These are phyloP conservation scores for Neodiprion lecontei DNA, from an alignment of 1,140 invertebrate species.

Conservation along the genomic window DNA sequence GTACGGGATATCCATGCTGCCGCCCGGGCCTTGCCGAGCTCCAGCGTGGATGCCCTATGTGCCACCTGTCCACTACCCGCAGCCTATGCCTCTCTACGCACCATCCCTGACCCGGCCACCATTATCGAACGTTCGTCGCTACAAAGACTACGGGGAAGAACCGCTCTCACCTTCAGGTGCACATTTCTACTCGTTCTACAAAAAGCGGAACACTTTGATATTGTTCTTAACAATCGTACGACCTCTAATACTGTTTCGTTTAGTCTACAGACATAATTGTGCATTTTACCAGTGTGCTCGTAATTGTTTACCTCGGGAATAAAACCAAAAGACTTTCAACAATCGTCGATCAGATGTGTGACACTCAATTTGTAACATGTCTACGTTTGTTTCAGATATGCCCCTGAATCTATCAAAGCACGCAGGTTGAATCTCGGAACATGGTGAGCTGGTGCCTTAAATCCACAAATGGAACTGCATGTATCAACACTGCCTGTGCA, in stretches of 20 bases:
- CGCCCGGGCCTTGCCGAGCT: slow-evolving; percentile 59
- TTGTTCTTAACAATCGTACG: no score
- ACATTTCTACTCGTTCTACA: not conserved
- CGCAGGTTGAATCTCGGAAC: slow-evolving; percentile 62
- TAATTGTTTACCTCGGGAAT: not conserved
- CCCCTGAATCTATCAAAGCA: slow-evolving; percentile 63
- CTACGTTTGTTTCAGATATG: slow-evolving; percentile 49
- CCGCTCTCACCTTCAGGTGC: slow-evolving; percentile 60
- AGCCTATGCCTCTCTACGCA: slow-evolving; percentile 54
- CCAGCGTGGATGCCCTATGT: slow-evolving; percentile 65
- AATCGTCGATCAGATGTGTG: not conserved
- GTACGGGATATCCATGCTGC: slow-evolving; percentile 56
- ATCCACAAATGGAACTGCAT: slow-evolving; percentile 26
- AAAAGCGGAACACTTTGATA: not conserved
- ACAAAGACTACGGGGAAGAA: slow-evolving; percentile 62
- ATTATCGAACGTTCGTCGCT: slow-evolving; percentile 55
- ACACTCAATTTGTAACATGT: not conserved
- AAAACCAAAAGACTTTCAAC: not conserved
- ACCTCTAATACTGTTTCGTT: no score
- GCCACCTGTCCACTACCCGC: slow-evolving; percentile 59
- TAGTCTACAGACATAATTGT: no score
- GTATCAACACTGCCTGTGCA: slow-evolving; percentile 58
- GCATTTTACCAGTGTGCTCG: not conserved
- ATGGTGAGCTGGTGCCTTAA: slow-evolving; percentile 59
- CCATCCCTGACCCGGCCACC: slow-evolving; percentile 52